Conservation (phyloP, 2,113 vertebrate genomes). For the Zosterops lateralis region DNA sequence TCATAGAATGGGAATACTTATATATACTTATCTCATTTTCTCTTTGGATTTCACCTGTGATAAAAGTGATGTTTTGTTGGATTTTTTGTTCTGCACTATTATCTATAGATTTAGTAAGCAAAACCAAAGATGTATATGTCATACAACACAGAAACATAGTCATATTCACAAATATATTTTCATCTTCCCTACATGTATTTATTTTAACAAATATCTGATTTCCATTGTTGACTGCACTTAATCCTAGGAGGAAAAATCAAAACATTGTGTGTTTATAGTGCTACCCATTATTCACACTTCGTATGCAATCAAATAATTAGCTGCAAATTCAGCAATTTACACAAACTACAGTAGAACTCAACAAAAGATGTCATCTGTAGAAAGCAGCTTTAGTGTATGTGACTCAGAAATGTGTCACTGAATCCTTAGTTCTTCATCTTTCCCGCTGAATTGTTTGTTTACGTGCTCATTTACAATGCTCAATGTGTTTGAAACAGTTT, state of each 20-base stretch:
- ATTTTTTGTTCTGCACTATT: not conserved
- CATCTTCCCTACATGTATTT: not conserved
- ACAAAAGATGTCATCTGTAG: not conserved
- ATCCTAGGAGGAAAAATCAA: not conserved
- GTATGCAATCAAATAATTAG: constrained; percentile 40
- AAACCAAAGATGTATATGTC: not conserved
- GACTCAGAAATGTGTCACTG: not conserved
- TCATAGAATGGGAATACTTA: not conserved
- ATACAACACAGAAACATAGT: not conserved
- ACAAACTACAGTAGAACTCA: not conserved
- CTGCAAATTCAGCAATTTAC: constrained; percentile 31
- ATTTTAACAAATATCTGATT: not conserved
- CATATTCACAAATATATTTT: not conserved
- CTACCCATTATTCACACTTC: not conserved
- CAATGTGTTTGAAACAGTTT: not conserved
- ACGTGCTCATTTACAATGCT: not conserved
- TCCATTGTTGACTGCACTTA: not conserved
- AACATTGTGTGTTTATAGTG: not conserved
- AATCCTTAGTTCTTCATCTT: not conserved
- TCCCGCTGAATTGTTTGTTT: not conserved
- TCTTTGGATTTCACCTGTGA: not conserved
- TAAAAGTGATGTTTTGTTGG: not conserved
- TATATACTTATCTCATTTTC: not conserved
- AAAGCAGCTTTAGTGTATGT: not conserved
- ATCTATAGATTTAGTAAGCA: not conserved